Conservation (phyloP, 2,888 invertebrate genomes). For the Tetheella fluctuosa region DNA sequence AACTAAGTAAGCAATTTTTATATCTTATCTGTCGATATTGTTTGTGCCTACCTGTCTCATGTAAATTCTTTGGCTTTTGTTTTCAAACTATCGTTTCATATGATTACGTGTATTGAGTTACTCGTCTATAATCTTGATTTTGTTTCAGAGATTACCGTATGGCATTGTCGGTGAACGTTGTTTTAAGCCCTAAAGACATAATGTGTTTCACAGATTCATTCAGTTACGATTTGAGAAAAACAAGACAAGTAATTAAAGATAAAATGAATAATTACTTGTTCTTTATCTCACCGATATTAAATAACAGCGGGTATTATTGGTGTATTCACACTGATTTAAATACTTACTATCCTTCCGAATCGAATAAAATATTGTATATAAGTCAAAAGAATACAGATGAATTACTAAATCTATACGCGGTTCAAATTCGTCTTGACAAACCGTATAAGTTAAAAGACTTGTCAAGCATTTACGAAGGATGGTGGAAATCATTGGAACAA, state of each 20-base stretch:
- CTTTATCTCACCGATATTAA: no score
- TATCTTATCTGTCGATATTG: background rate
- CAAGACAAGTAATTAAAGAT: slow-evolving; percentile 36
- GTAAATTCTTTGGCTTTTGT: no score
- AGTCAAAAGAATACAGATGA: slow-evolving; percentile 38
- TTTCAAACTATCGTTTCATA: no score
- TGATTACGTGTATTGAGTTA: no score
- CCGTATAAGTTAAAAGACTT: slow-evolving; percentile 38
- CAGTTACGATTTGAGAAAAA: slow-evolving; percentile 54
- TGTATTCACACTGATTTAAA: slow-evolving; percentile 62
- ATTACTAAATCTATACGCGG: slow-evolving; percentile 55
- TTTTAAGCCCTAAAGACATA: slow-evolving; percentile 50
- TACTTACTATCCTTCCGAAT: slow-evolving; percentile 52
- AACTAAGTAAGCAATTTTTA: slow-evolving; percentile 49
- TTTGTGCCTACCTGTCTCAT: no score
- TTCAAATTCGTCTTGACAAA: slow-evolving; percentile 48
- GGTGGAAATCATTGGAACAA: slow-evolving; percentile 61
- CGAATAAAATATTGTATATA: slow-evolving; percentile 63
- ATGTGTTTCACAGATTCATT: slow-evolving; percentile 71
- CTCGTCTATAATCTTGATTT: no score
- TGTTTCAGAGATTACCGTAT: slow-evolving; percentile 61
- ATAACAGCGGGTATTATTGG: slow-evolving; percentile 77
- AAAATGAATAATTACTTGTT: slow-evolving; percentile 15
- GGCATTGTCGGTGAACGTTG: slow-evolving; percentile 48
- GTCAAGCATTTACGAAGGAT: slow-evolving; percentile 35